phyloP scores from a whole-genome alignment of 2,888 invertebrate genomes.

The Dysmachus trigonus region DNA sequence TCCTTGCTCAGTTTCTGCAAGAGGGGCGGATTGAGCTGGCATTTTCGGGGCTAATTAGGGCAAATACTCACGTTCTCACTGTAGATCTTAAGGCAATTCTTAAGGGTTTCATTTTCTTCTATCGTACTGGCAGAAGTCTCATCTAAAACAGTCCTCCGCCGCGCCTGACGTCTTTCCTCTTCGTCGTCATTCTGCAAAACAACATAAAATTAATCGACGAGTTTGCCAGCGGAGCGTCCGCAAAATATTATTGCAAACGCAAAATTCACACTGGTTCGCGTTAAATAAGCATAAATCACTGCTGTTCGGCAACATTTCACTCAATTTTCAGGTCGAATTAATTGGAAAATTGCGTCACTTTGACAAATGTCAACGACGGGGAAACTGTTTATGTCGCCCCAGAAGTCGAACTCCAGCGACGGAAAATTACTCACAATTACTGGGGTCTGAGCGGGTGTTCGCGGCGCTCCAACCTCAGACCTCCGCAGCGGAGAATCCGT shows the following conservation, averaged over 20 bases:
- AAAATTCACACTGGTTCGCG: neutral
- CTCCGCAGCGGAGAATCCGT: conserved; percentile 60
- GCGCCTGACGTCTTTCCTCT: conserved; percentile 67
- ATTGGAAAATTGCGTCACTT: conserved; percentile 1
- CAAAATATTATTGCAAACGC: neutral
- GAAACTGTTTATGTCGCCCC: neutral
- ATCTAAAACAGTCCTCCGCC: conserved; percentile 56
- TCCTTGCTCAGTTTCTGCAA: conserved; percentile 84
- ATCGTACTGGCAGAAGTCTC: conserved; percentile 52
- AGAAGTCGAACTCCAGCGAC: neutral
- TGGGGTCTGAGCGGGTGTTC: conserved; percentile 47
- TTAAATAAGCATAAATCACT: neutral
- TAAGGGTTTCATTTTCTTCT: conserved; percentile 73
- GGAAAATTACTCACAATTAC: conserved; percentile 45
- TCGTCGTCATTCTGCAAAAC: conserved; percentile 69
- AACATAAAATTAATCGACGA: neutral
- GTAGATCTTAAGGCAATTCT: conserved; percentile 80
- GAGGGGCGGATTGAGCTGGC: neutral
- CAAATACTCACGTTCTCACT: conserved; percentile 75
- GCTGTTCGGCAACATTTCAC: neutral
- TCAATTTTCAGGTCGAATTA: neutral
- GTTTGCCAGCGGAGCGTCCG: neutral
- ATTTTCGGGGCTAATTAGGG: neutral
- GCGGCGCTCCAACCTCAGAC: conserved; percentile 57
- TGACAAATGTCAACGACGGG: conserved; percentile 20